Conservation (phyloP, 2,888 invertebrate species). For the Caenorhabditis panamensis region DNA sequence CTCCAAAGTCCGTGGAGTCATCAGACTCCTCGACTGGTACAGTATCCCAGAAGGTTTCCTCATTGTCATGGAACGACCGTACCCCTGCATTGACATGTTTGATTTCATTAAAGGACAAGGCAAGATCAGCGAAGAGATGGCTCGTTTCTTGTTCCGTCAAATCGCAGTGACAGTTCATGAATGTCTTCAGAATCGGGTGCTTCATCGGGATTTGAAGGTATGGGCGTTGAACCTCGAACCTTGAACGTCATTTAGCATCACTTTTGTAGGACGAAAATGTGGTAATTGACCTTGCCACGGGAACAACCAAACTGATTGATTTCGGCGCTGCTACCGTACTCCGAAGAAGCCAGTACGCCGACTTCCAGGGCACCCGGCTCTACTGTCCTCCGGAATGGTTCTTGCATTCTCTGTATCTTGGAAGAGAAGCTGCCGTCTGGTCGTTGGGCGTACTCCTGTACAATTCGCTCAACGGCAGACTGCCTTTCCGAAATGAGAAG, state of each 20-base stretch:
- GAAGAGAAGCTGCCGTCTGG: constrained; percentile 80
- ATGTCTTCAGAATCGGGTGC: constrained; percentile 73
- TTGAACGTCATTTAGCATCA: neutral
- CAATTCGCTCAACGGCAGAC: constrained; percentile 77
- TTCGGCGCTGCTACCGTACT: constrained; percentile 79
- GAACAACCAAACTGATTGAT: constrained; percentile 78
- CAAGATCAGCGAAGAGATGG: constrained; percentile 74
- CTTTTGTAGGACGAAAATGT: constrained; percentile 78
- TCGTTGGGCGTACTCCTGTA: constrained; percentile 79
- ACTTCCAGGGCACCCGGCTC: constrained; percentile 79
- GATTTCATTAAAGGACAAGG: constrained; percentile 77
- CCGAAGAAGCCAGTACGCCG: constrained; percentile 76
- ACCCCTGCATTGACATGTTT: constrained; percentile 78
- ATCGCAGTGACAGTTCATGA: constrained; percentile 75
- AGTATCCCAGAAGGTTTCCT: constrained; percentile 79
- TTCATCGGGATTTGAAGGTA: constrained; percentile 79
- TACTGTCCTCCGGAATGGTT: constrained; percentile 81
- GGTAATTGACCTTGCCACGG: constrained; percentile 77
- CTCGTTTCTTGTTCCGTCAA: constrained; percentile 78
- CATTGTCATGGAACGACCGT: constrained; percentile 80
- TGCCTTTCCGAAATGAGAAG: constrained; percentile 79
- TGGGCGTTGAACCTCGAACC: neutral
- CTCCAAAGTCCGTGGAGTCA: constrained; percentile 74
- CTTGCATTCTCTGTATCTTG: constrained; percentile 78
- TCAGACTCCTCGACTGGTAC: constrained; percentile 79